A percentile compares a stretch with the other conserved stretches of the same genome.
These are phyloP conservation scores for Clistopyga incitator DNA, from an alignment of 2,888 invertebrate genomes.

Conservation along the genomic window DNA sequence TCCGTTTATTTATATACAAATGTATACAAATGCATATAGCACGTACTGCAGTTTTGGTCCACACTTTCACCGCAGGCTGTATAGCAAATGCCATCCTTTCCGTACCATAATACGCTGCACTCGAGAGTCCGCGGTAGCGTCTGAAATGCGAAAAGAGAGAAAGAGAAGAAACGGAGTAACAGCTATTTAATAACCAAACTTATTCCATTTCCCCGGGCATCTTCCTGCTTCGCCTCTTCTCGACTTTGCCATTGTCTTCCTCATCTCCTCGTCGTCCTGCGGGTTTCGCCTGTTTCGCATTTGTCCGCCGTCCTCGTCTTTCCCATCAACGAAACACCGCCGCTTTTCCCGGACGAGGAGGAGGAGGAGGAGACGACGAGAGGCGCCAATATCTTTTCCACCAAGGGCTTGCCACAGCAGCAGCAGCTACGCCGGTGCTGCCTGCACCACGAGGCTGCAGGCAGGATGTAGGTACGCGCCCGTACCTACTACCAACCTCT, in stretches of 20 bases:
- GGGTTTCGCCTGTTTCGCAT: conserved; percentile 42
- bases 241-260: conserved; percentile 45
- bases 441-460: conserved; percentile 41
- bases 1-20: too few relatives aligned
- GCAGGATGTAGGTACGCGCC: conserved; percentile 54
- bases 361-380: conserved; percentile 35
- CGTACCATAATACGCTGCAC: conserved; percentile 7
- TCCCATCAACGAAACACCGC: conserved; percentile 14
- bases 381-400: conserved; percentile 55
- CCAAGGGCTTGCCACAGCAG: conserved; percentile 33
- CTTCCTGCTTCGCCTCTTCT: conserved; percentile 19
- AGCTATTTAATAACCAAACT: conserved; percentile 79
- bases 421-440: conserved; percentile 4
- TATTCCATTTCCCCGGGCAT: conserved; percentile 74
- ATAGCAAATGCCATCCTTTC: conserved; percentile 6
- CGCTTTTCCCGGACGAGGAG: conserved; percentile 26
- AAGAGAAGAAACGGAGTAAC: conserved; percentile 67
- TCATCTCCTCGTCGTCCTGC: conserved; percentile 25
- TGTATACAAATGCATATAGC: not conserved
- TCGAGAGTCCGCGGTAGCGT: conserved; percentile 14
- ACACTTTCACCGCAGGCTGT: conserved; percentile 7
- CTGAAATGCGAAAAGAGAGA: conserved; percentile 29
- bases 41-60: not conserved
- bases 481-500: conserved; percentile 46
- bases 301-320: conserved; percentile 7